Evolutionary conservation across 2,888 invertebrate species (phyloP).

Genomic region (Pristionchus arcanus): DNA sequence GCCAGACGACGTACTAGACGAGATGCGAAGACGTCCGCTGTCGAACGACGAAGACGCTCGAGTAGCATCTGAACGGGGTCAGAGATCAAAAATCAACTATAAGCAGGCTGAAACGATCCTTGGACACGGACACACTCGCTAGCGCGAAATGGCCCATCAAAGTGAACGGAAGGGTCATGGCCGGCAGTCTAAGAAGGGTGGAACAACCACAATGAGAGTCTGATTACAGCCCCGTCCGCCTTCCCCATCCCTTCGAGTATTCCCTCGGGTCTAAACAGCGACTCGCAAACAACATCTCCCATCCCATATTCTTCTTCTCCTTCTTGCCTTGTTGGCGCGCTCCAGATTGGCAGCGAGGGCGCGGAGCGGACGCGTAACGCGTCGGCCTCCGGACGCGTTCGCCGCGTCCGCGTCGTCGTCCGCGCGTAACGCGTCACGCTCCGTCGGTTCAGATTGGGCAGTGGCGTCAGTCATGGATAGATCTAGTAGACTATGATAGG

Average conservation of each 20-base stretch:
- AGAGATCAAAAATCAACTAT: constrained; percentile 6
- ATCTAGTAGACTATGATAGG: constrained; percentile 28
- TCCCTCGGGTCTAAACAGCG: not conserved
- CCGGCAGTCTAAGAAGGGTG: not conserved
- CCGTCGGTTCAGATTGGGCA: not conserved
- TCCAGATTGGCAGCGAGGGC: constrained; percentile 43
- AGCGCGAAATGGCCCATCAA: not conserved
- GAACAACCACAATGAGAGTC: not conserved
- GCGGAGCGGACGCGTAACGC: constrained; percentile 17
- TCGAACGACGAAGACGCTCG: constrained; percentile 45
- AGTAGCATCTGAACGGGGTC: constrained; percentile 42
- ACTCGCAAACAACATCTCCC: not conserved
- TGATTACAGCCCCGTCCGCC: not conserved
- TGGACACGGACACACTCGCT: too few relatives aligned
- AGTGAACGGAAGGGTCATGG: not conserved
- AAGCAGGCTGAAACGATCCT: not conserved
- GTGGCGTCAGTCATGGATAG: not conserved
- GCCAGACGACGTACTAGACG: constrained; percentile 55
- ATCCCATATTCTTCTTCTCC: not conserved
- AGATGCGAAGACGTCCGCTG: constrained; percentile 28
- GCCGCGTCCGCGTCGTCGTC: not conserved
- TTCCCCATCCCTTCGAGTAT: not conserved
- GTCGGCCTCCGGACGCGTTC: not conserved
- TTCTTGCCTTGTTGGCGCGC: constrained; percentile 43
- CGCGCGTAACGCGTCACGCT: constrained; percentile 1